These are phyloP conservation scores for Benthosema pterotum DNA, from an alignment of 2,797 vertebrate genomes.

Conservation along the genomic window DNA sequence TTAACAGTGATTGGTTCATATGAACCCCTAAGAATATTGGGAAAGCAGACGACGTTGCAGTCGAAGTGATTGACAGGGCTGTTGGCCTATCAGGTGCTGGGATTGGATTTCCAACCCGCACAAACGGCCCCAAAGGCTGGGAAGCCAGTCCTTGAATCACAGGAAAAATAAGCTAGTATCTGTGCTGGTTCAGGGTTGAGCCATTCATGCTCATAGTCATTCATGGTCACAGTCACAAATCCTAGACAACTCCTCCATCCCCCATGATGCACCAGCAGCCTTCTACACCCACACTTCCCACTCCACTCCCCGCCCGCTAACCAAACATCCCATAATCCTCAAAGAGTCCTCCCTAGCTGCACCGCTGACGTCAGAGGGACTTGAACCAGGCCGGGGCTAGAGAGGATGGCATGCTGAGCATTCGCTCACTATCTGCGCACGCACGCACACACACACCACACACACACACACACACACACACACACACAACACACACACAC, in stretches of 20 bases:
- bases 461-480: too few relatives aligned
- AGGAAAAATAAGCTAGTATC: too few relatives aligned
- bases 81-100: too few relatives aligned
- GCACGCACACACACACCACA: background rate
- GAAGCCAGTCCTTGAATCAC: too few relatives aligned
- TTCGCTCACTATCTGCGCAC: background rate
- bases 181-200: too few relatives aligned
- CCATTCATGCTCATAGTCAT: conserved; percentile 17
- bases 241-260: conserved; percentile 12
- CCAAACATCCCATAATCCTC: conserved; percentile 24
- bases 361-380: conserved; percentile 19
- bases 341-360: background rate
- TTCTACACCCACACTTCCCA: conserved; percentile 14
- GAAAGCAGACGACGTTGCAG: too few relatives aligned
- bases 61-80: too few relatives aligned
- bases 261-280: background rate
- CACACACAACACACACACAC: too few relatives aligned
- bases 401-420: background rate
- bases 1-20: too few relatives aligned
- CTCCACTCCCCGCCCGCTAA: conserved; percentile 15
- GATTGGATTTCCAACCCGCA: too few relatives aligned
- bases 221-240: conserved; percentile 16
- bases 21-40: too few relatives aligned
- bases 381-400: conserved; percentile 26
- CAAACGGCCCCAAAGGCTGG: too few relatives aligned